Evolutionary conservation across 2,888 invertebrate genomes (phyloP), one percentile per base, ranked within the genome.

Genomic region (Caenorhabditis imperialis): DNA sequence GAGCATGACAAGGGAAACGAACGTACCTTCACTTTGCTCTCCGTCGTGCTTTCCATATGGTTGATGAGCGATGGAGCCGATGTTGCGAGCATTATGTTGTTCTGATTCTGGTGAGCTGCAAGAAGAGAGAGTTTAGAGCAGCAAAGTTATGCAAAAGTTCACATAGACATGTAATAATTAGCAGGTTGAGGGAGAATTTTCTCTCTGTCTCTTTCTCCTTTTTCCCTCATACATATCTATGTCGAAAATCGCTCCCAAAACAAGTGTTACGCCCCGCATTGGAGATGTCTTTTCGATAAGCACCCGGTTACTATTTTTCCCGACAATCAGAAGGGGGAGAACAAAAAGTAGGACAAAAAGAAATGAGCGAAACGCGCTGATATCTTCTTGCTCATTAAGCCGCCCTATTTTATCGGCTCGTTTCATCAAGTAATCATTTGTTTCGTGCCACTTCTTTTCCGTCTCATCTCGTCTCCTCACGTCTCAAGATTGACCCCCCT

Each of bases 401-500:
- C 3, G 40, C 23, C 35, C n/a, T 35, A 23, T 16, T 16, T 51
- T 42, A 57, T 51, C 67, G 27, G 57, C 51, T 67, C 57, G 67
- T 67, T 57, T 57, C 67, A 67, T 67, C 67, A 67, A 57, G 67
- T 67, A 67, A 67, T 67, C 67, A 67, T 67, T 67, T 50, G 67
- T 51, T 67, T 67, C 44, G 37, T 30, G 47, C n/a, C 20, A 20
- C 25, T 2, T 47, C 18, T 40, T 27, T 30, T 50, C 40, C 23
- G 5, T 18, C 37, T n/a, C 47, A 30, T 30, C 30, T 30, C 30
- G 6, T 30, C 30, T 30, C 10, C 30, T 10, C n/a, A n/a, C n/a
- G n/a, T n/a, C n/a, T n/a, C n/a, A n/a, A n/a, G n/a, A n/a, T n/a
- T n/a, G n/a, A n/a, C n/a, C n/a, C n/a, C n/a, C n/a, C n/a, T n/a